Conservation (phyloP, 2,888 invertebrate species). For the Trachelus tabidus region DNA sequence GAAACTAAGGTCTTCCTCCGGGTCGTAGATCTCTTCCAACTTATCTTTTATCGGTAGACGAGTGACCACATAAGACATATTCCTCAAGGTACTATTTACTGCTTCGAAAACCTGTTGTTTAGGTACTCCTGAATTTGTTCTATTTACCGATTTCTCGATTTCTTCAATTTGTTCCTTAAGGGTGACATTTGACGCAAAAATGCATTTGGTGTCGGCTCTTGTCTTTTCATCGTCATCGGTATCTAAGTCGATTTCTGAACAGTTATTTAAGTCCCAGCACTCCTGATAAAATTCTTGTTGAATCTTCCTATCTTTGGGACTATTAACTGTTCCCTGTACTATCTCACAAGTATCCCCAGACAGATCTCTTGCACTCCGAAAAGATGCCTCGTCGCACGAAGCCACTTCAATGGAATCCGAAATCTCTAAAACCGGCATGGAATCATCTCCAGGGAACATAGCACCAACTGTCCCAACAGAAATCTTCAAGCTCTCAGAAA, state of each 20-base stretch:
- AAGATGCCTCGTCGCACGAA: neutral
- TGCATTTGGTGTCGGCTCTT: neutral
- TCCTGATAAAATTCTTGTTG: neutral
- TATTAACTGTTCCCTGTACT: neutral
- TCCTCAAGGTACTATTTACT: neutral
- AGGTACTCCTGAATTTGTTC: neutral
- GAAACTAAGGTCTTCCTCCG: conserved; percentile 34
- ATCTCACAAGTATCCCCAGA: neutral
- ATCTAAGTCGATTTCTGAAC: neutral
- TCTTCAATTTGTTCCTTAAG: neutral
- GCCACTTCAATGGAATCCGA: neutral
- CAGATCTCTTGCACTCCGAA: neutral
- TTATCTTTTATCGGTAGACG: neutral
- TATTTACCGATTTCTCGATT: neutral
- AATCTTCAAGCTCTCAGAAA: neutral
- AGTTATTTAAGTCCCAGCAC: neutral
- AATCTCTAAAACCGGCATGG: neutral
- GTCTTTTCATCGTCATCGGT: neutral
- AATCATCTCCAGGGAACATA: neutral
- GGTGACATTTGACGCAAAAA: neutral
- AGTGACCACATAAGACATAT: neutral
- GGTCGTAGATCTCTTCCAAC: neutral
- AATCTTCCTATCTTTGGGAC: neutral
- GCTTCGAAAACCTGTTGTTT: neutral
- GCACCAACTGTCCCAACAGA: neutral